phyloP scores from a whole-genome alignment of 1,140 invertebrate genomes.

The Rhopalosiphum maidis region DNA sequence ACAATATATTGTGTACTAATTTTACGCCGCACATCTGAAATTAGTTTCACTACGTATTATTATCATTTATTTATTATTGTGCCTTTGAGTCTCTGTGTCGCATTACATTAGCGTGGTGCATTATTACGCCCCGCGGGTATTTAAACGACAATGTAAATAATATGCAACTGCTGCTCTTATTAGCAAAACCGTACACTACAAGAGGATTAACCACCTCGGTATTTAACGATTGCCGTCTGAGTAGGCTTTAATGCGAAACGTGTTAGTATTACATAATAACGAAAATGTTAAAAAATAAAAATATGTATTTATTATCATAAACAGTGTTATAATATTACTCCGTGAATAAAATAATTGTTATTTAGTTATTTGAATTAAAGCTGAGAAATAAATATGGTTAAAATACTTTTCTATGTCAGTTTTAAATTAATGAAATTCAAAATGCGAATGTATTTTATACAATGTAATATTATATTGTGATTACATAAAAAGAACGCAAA shows the following conservation, averaged over 20 bases:
- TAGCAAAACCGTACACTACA: not conserved
- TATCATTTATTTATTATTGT: not conserved
- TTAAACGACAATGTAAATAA: conserved; percentile 1
- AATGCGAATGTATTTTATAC: not conserved
- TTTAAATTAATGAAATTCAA: not conserved
- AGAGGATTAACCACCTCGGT: not conserved
- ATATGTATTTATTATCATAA: not conserved
- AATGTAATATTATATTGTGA: not conserved
- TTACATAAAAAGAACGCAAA: not conserved
- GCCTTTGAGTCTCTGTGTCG: not conserved
- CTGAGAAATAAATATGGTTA: not conserved
- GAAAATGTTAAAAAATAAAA: not conserved
- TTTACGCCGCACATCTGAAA: not conserved
- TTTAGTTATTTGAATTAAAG: not conserved
- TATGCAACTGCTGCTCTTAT: not conserved
- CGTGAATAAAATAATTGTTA: not conserved
- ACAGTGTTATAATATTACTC: not conserved
- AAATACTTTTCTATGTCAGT: rapidly evolving
- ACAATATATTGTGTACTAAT: not conserved
- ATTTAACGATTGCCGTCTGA: not conserved
- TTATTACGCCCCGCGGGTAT: not conserved
- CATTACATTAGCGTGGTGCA: not conserved
- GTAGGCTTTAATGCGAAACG: not conserved
- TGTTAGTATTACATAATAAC: not conserved
- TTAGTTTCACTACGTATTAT: not conserved